Percentiles rank a stretch among this genome's conserved stretches.
phyloP scores from a whole-genome alignment of 2,797 vertebrate species.

The Helostoma temminkii region DNA sequence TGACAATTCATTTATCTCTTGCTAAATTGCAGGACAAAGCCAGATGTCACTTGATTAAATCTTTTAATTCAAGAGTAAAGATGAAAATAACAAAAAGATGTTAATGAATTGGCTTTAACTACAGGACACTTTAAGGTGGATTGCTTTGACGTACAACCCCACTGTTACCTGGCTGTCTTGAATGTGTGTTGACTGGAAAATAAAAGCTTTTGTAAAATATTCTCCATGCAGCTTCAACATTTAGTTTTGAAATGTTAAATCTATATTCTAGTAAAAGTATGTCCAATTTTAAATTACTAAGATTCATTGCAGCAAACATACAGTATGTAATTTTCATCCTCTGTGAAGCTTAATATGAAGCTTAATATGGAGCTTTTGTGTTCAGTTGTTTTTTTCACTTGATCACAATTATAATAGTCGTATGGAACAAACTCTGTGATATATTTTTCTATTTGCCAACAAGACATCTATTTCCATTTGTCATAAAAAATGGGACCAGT shows the following conservation, averaged over 20 bases:
- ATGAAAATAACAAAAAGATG: constrained; percentile 55
- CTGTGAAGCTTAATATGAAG: neutral
- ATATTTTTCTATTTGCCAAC: neutral
- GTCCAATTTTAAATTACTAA: too few species aligned
- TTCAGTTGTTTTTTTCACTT: neutral
- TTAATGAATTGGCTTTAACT: constrained; percentile 26
- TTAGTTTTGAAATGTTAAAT: neutral
- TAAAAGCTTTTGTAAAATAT: neutral
- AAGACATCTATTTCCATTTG: neutral
- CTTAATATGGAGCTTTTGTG: neutral
- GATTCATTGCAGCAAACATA: too few species aligned
- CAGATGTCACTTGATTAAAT: constrained; percentile 87
- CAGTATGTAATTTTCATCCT: neutral
- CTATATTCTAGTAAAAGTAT: too few species aligned
- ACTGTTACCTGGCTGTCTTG: neutral
- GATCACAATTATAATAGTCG: neutral
- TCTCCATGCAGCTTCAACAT: neutral
- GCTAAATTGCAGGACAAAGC: constrained; percentile 90
- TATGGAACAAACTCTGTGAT: neutral
- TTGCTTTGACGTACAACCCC: neutral
- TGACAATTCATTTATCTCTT: constrained; percentile 85
- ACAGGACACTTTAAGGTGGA: constrained; percentile 46
- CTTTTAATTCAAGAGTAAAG: constrained; percentile 84
- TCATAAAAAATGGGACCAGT: neutral
- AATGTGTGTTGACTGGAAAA: too few species aligned